Evolutionary conservation across 2,888 invertebrate species (phyloP).

Genomic region (Chymomyza amoena): DNA sequence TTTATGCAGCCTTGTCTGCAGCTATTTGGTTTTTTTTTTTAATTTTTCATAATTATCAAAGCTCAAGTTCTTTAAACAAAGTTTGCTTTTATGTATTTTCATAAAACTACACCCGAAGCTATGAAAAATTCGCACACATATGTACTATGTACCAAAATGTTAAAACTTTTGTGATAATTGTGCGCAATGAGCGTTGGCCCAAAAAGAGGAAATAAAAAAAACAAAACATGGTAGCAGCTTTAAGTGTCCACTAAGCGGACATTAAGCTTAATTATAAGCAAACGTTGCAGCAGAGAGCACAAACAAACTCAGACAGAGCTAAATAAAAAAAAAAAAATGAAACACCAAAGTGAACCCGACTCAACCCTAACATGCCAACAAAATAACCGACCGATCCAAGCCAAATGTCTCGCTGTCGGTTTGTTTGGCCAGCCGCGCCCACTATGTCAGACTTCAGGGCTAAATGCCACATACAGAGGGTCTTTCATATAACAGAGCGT

Average conservation of each 20-base stretch:
- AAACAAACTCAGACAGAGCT: neutral
- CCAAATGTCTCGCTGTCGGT: neutral
- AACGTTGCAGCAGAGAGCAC: constrained; percentile 27
- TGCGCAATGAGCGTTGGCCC: neutral
- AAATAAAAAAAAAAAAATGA: neutral
- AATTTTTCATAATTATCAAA: neutral
- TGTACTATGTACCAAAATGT: neutral
- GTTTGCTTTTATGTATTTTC: neutral
- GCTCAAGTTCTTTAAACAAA: neutral
- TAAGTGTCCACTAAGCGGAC: constrained; percentile 32
- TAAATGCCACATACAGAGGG: neutral
- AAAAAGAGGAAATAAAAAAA: neutral
- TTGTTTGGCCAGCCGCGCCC: neutral
- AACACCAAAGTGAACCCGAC: constrained; percentile 10
- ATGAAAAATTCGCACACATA: neutral
- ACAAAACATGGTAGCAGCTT: neutral
- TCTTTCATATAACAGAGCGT: neutral
- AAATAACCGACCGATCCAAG: neutral
- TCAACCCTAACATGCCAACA: neutral
- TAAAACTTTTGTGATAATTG: neutral
- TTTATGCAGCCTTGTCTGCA: no score
- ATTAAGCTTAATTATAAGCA: constrained; percentile 59
- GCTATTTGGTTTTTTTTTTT: neutral
- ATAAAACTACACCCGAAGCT: neutral
- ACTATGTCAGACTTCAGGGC: neutral